phyloP scores from a whole-genome alignment of 2,888 invertebrate species.

The Vanessa cardui region DNA sequence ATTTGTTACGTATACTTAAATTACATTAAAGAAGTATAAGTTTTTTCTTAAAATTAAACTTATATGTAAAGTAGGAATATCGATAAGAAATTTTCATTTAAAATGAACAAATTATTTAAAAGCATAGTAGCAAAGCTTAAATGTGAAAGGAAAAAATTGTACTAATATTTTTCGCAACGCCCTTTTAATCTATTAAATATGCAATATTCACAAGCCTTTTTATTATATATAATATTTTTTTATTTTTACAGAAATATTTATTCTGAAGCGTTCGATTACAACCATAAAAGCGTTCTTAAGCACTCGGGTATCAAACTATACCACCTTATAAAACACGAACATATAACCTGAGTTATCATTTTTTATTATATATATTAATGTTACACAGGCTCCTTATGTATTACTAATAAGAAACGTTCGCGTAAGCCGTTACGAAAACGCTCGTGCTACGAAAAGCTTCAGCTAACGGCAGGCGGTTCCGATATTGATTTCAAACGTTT shows the following conservation, averaged over 20 bases:
- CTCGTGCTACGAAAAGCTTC: not conserved
- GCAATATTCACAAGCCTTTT: slow-evolving; percentile 73
- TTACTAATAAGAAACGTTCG: slow-evolving; percentile 3
- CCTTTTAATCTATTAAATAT: slow-evolving; percentile 48
- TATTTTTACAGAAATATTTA: slow-evolving; percentile 32
- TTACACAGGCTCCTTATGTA: not conserved
- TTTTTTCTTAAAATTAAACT: slow-evolving; percentile 28
- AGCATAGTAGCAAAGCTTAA: slow-evolving; percentile 42
- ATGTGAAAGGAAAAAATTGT: slow-evolving; percentile 27
- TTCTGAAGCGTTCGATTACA: slow-evolving; percentile 38
- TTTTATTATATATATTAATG: not conserved
- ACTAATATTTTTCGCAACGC: slow-evolving; percentile 39
- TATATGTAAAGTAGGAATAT: slow-evolving; percentile 26
- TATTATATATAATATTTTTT: slow-evolving; percentile 21
- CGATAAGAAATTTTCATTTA: slow-evolving; percentile 21
- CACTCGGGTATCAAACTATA: not conserved
- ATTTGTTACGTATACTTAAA: slow-evolving; percentile 14
- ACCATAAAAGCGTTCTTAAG: slow-evolving; percentile 31
- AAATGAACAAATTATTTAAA: slow-evolving; percentile 30
- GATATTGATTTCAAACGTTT: not conserved
- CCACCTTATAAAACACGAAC: not conserved
- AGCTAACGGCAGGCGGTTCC: not conserved
- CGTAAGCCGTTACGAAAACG: slow-evolving; percentile 2
- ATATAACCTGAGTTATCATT: not conserved
- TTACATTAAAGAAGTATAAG: slow-evolving; percentile 7